phyloP scores from a whole-genome alignment of 2,113 vertebrate species.

The Xerus inauris region DNA sequence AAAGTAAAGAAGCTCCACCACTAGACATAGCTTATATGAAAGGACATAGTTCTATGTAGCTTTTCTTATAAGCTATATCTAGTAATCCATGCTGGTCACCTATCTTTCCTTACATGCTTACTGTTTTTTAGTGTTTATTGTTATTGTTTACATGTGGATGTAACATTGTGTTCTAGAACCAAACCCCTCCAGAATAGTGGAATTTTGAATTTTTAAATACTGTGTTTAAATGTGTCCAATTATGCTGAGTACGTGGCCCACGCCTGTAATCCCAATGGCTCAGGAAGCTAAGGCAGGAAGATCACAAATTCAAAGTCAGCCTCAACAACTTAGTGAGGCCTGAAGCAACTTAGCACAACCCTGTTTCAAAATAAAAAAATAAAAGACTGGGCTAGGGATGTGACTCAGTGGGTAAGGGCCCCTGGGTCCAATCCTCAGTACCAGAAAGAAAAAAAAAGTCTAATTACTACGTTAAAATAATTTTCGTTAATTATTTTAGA shows the following conservation, averaged over 20 bases:
- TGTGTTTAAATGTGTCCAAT: background rate
- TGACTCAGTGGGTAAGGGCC: no score
- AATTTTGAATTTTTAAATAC: slow-evolving; percentile 22
- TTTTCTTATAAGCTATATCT: background rate
- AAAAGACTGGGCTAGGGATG: no score
- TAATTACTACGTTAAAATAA: background rate
- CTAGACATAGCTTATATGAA: background rate
- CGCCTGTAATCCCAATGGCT: no score
- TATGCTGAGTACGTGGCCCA: background rate
- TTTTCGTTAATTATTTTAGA: background rate
- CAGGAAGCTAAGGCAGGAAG: no score
- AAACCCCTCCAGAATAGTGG: background rate
- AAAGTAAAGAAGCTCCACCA: background rate
- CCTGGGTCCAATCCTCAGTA: no score
- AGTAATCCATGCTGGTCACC: background rate
- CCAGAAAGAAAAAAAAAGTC: background rate
- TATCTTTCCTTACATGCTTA: background rate
- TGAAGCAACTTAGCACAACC: no score
- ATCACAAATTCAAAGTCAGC: no score
- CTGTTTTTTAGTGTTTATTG: slow-evolving; percentile 23
- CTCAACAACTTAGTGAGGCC: no score
- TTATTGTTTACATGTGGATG: slow-evolving; percentile 28
- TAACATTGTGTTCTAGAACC: slow-evolving; percentile 6
- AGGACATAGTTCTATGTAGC: no score
- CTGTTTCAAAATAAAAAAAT: no score